Percentiles rank a stretch among this genome's conserved stretches.
Evolutionary conservation across 2,113 vertebrate genomes (phyloP).

Genomic region (Nettapus auritus): DNA sequence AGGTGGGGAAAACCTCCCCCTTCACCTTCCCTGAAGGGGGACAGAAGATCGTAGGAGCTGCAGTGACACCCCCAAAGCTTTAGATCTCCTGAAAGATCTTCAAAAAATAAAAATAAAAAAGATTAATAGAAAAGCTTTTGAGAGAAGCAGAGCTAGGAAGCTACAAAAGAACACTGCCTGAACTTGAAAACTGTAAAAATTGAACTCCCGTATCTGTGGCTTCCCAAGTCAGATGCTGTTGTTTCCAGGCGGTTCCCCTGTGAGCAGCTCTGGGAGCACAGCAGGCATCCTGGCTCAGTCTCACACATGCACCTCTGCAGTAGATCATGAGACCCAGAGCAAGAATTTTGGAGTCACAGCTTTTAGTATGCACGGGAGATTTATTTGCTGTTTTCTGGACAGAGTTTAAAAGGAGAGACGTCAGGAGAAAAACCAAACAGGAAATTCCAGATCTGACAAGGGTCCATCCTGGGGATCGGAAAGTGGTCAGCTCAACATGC

Average conservation of each 20-base stretch:
- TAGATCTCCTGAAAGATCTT: background rate
- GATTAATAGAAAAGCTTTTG: background rate
- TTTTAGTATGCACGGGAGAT: background rate
- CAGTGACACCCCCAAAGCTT: background rate
- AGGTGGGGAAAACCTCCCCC: background rate
- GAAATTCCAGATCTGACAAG: slow-evolving; percentile 61
- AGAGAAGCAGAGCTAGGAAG: background rate
- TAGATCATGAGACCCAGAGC: background rate
- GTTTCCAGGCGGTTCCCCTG: background rate
- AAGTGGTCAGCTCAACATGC: background rate
- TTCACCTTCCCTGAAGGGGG: fast-evolving
- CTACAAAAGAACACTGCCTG: background rate
- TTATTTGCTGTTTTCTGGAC: slow-evolving; percentile 8
- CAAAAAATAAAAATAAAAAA: background rate
- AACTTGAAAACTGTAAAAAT: background rate
- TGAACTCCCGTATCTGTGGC: background rate
- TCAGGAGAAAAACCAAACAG: slow-evolving; percentile 57
- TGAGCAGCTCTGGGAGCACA: background rate
- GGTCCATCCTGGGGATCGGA: background rate
- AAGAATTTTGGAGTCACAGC: fast-evolving
- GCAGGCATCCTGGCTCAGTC: background rate
- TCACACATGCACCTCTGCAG: fast-evolving
- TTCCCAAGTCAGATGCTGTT: background rate
- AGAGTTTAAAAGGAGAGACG: background rate
- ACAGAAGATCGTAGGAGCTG: background rate